Evolutionary conservation across 2,797 vertebrate genomes (phyloP), one percentile per base, ranked within the genome.

Genomic region (Trematomus bernacchii): DNA sequence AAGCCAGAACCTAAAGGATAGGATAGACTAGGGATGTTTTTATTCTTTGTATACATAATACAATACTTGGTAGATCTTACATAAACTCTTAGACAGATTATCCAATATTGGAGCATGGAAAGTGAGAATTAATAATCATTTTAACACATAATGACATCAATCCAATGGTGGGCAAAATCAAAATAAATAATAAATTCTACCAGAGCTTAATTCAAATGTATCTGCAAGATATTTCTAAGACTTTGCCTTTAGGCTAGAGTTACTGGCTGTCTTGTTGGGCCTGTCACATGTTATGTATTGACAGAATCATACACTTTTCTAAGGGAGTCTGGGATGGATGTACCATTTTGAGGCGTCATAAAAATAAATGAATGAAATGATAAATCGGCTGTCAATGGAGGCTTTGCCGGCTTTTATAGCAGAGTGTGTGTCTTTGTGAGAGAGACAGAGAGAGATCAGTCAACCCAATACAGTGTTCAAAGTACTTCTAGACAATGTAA

Each of bases 391-490:
- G 33, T 60, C 44, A 47, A 12, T 18, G 40, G n/a, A 62, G 3
- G n/a, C 19, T 61, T 9, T 16, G 46, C 19, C 15, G 3, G 9
- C 27, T 50, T 37, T 55, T 21, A 7, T 13, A 70, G 18, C 16
- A 15, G 14, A 15, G n/a, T 42, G 42, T 58, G 42, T 66, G 37
- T 12, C 48, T 1, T n/a, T 13, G 50, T 21, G 50, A 6, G 50
- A 6, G 27, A 9, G 53, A 2, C 27, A 3, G 30, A 0, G 16
- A 6, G 30, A 57, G 16, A 27, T 37, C 33, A 37, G 8, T 53
- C 21, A 53, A 55, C 64, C 63, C 10, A 23, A 65, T 47, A 23
- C 21, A 53, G 21, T 57, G 47, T 68, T 69, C 40, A 62, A 61
- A 65, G 52, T 30, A 18, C 61, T 43, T 7, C 40, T 9, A 30